Evolutionary conservation across 2,888 invertebrate species (phyloP).

Genomic region (Xestoiulus laeticollis): DNA sequence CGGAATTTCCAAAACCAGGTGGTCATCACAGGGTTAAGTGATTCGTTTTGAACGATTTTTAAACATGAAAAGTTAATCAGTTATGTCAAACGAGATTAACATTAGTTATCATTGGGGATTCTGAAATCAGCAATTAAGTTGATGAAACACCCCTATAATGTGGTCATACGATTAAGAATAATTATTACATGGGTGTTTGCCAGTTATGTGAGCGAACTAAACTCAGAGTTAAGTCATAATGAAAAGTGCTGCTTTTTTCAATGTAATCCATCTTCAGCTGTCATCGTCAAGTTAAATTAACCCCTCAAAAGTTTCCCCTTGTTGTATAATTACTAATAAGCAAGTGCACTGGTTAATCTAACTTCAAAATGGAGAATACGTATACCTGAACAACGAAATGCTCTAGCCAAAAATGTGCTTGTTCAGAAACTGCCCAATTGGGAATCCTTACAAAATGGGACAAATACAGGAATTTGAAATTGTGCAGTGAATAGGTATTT

Average conservation of each 20-base stretch:
- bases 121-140: neutral
- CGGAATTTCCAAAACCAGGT: too few relatives aligned
- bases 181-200: neutral
- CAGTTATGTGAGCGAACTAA: neutral
- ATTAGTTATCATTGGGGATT: neutral
- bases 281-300: constrained; percentile 21
- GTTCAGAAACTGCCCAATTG: too few relatives aligned
- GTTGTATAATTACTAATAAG: neutral
- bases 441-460: too few relatives aligned
- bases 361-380: neutral
- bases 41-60: too few relatives aligned
- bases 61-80: too few relatives aligned
- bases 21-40: too few relatives aligned
- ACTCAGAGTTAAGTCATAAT: neutral
- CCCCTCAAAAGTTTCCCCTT: neutral
- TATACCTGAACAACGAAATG: neutral
- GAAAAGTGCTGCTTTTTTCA: neutral
- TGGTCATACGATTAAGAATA: neutral
- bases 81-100: too few relatives aligned
- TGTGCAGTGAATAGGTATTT: too few relatives aligned
- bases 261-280: neutral
- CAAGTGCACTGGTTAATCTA: neutral
- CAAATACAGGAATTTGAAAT: too few relatives aligned
- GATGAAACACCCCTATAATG: neutral
- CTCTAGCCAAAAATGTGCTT: too few relatives aligned